phyloP scores from a whole-genome alignment of 2,888 invertebrate species.

The Nomada ferruginata region DNA sequence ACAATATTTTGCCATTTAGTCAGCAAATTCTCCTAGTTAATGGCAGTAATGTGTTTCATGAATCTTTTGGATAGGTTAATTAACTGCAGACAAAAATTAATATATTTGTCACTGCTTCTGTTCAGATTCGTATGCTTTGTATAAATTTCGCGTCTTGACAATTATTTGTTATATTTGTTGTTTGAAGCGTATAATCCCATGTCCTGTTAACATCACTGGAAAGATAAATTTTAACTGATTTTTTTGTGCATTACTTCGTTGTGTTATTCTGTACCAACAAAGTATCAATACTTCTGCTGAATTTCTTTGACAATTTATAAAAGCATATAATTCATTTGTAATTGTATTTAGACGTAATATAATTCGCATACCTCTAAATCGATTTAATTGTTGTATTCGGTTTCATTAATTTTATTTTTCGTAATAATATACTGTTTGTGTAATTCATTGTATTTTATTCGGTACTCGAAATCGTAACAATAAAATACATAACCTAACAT shows the following conservation, averaged over 20 bases:
- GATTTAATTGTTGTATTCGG: not conserved
- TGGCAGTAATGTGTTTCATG: not conserved
- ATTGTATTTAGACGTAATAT: not conserved
- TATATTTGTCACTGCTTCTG: conserved; percentile 29
- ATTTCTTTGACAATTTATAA: not conserved
- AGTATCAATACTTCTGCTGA: not conserved
- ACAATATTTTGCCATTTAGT: conserved; percentile 17
- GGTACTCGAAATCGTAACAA: not conserved
- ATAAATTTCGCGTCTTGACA: conserved; percentile 10
- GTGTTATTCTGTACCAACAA: not conserved
- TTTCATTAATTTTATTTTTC: conserved; percentile 3
- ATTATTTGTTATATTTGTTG: not conserved
- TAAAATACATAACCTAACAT: conserved; percentile 23
- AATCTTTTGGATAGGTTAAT: conserved; percentile 23
- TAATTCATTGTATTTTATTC: not conserved
- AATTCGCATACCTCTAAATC: not conserved
- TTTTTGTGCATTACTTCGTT: not conserved
- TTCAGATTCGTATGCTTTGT: conserved; percentile 25
- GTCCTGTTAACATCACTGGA: not conserved
- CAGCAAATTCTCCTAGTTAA: not conserved
- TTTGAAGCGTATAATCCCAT: not conserved
- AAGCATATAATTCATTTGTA: no score
- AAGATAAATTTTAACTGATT: not conserved
- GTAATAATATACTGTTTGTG: not conserved
- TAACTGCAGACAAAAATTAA: conserved; percentile 14